These are phyloP conservation scores for Centropyge bicolor DNA, from an alignment of 2,797 vertebrate species.

Conservation along the genomic window DNA sequence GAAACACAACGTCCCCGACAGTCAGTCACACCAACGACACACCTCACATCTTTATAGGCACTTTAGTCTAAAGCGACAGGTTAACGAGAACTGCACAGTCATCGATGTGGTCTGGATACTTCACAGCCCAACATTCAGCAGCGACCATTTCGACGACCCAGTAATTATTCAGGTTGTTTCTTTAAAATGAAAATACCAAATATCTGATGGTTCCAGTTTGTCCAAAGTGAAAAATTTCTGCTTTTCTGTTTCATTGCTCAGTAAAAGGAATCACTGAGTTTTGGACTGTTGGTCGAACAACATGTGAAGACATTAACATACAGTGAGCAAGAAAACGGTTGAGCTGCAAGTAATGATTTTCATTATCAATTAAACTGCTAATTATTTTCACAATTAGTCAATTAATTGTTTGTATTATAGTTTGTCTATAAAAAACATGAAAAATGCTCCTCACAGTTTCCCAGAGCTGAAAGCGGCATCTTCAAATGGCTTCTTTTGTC, in stretches of 20 bases:
- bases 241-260: not conserved
- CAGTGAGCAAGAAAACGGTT: no score
- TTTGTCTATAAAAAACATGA: no score
- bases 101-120: not conserved
- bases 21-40: not conserved
- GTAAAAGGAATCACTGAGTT: not conserved
- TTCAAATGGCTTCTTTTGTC: not conserved
- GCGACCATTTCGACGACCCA: not conserved
- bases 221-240: not conserved
- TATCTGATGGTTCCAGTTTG: not conserved
- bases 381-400: no score
- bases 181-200: not conserved
- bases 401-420: no score
- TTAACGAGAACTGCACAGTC: constrained; percentile 16
- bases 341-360: no score
- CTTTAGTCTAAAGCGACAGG: constrained; percentile 62
- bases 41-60: constrained; percentile 67
- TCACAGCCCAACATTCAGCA: not conserved
- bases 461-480: no score
- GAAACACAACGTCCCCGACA: not conserved
- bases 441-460: no score
- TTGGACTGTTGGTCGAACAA: not conserved
- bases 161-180: not conserved
- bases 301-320: no score
- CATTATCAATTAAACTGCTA: no score